A percentile compares a stretch with the other conserved stretches of the same genome.
Evolutionary conservation across 2,888 invertebrate genomes (phyloP).

Genomic region (Taphrorychus bicolor): DNA sequence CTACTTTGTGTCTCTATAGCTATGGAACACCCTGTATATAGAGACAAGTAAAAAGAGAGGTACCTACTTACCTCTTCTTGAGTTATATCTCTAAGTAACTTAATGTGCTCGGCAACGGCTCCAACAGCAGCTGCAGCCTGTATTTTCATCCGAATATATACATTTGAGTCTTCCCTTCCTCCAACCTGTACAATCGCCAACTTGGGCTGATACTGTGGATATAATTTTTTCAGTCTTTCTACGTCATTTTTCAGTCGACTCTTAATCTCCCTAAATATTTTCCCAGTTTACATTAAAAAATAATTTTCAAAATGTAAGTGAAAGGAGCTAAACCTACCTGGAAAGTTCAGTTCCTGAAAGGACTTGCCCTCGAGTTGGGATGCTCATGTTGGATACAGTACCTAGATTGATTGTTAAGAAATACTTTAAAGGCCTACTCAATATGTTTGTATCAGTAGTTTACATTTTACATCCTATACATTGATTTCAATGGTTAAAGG

Average conservation of each 20-base stretch:
- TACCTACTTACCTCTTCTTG: conserved; percentile 77
- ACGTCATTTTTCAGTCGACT: conserved; percentile 74
- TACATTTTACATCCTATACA: background rate
- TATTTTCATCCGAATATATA: conserved; percentile 96
- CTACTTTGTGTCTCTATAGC: too few species aligned
- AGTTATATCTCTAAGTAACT: conserved; percentile 79
- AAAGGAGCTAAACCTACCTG: conserved; percentile 62
- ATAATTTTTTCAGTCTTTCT: conserved; percentile 62
- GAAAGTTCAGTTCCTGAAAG: conserved; percentile 75
- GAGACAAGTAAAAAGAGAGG: too few species aligned
- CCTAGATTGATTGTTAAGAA: conserved; percentile 10
- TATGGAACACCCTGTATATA: too few species aligned
- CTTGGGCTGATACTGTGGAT: conserved; percentile 73
- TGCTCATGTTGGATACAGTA: conserved; percentile 46
- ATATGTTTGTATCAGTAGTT: background rate
- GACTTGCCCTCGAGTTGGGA: conserved; percentile 56
- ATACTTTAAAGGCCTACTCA: background rate
- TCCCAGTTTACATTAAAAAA: too few species aligned
- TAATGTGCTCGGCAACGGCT: conserved; percentile 79
- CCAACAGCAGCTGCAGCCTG: conserved; percentile 92
- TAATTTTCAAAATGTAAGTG: background rate
- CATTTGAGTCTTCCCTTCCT: conserved; percentile 95
- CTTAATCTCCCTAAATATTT: conserved; percentile 76
- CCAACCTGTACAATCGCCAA: conserved; percentile 97
- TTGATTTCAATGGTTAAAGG: background rate